A percentile compares a stretch with the other conserved stretches of the same genome.
Evolutionary conservation across 30 jellyfish, hydroid and myxozoan genomes (phyloP).

Genomic region (Pseudorhiza aurosa): DNA sequence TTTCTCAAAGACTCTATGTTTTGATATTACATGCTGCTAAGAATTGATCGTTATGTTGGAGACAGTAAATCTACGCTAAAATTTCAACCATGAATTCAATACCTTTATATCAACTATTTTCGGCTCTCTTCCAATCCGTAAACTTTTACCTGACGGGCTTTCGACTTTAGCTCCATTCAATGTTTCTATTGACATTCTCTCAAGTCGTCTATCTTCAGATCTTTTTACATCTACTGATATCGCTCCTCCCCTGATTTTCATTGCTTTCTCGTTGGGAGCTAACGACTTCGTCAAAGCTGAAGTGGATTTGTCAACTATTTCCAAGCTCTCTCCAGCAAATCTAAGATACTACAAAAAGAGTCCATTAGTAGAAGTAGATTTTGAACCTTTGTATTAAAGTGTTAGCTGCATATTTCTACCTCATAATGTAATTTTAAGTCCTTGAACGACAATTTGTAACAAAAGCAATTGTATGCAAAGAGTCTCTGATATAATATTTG

Average conservation of each 20-base stretch:
- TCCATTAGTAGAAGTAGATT: neutral
- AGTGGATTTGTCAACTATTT: conserved; percentile 18
- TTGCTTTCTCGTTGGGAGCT: conserved; percentile 37
- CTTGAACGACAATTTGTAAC: too few relatives aligned
- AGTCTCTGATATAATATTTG: too few relatives aligned
- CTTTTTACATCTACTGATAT: conserved; percentile 31
- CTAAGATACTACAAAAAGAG: neutral
- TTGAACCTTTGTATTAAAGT: too few relatives aligned
- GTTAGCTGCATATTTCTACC: too few relatives aligned
- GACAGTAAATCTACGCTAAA: too few relatives aligned
- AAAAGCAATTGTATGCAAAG: too few relatives aligned
- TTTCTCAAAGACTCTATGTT: too few relatives aligned
- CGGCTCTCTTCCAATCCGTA: conserved; percentile 3
- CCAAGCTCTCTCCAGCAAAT: conserved; percentile 5
- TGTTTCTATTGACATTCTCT: neutral
- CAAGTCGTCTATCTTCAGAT: conserved; percentile 6
- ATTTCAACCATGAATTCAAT: conserved; percentile 38
- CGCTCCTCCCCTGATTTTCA: conserved; percentile 9
- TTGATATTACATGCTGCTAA: too few relatives aligned
- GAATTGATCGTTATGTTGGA: too few relatives aligned
- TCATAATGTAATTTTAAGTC: too few relatives aligned
- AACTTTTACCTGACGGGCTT: conserved; percentile 13
- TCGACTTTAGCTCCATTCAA: conserved; percentile 12
- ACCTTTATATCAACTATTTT: conserved; percentile 2
- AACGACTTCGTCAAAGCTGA: neutral